phyloP scores from a whole-genome alignment of 2,888 invertebrate genomes.

The Drosophila austrosaltans region DNA sequence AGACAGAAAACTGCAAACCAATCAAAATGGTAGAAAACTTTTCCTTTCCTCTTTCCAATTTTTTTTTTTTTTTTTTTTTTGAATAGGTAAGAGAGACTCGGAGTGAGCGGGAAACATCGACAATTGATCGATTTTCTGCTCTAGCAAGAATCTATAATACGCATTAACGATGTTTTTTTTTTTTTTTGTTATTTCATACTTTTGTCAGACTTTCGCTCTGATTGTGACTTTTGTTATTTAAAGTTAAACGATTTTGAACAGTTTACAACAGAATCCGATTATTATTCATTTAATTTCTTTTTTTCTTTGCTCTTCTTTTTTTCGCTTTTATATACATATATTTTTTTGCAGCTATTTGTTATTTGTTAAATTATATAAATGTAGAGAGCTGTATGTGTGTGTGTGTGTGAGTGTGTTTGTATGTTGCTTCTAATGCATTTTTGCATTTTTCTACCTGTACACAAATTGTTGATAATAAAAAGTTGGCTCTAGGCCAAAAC shows the following conservation, averaged over 20 bases:
- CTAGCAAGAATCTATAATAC: constrained; percentile 35
- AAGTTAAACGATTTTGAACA: constrained; percentile 20
- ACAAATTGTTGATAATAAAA: constrained; percentile 19
- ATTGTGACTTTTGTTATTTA: constrained; percentile 23
- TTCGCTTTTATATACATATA: neutral
- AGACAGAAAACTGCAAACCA: constrained; percentile 53
- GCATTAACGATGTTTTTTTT: constrained; percentile 46
- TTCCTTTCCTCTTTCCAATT: constrained; percentile 25
- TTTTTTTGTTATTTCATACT: neutral
- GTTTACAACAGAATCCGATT: constrained; percentile 21
- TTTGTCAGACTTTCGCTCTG: constrained; percentile 18
- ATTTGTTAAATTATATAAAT: constrained; percentile 9
- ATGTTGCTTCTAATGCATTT: constrained; percentile 55
- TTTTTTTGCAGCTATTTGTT: neutral
- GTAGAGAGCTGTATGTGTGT: neutral
- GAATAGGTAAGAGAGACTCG: constrained; percentile 44
- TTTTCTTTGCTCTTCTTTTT: neutral
- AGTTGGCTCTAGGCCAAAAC: constrained; percentile 60
- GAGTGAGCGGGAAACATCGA: constrained; percentile 46
- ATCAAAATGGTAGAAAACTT: constrained; percentile 41
- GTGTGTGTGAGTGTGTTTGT: neutral
- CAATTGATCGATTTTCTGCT: constrained; percentile 60
- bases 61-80: constrained; percentile 51
- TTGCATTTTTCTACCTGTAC: constrained; percentile 40
- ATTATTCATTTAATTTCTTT: neutral